A percentile compares a stretch with the other conserved stretches of the same genome.
Conservation (phyloP, 2,797 vertebrate species). For the Cirrhinus molitorella region DNA sequence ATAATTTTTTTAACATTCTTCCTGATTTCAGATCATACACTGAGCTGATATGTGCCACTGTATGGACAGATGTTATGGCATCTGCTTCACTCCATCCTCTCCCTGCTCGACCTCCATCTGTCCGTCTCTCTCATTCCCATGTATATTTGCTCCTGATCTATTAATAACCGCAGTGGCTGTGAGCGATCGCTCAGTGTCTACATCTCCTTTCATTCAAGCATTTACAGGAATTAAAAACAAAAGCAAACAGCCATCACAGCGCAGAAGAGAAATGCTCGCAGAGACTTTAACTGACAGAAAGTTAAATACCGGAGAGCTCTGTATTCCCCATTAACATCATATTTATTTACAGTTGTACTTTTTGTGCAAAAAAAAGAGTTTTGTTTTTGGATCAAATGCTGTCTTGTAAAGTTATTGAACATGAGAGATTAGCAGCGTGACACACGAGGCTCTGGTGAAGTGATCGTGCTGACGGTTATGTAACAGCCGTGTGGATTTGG, state of each 20-base stretch:
- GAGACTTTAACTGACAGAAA: conserved; percentile 16
- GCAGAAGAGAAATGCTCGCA: conserved; percentile 30
- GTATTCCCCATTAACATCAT: background rate
- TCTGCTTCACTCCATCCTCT: background rate
- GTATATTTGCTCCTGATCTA: conserved; percentile 78
- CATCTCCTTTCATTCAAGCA: conserved; percentile 54
- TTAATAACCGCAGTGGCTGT: conserved; percentile 72
- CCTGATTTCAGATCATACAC: background rate
- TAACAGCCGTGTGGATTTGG: conserved; percentile 58
- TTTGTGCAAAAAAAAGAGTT: background rate
- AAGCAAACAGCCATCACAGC: conserved; percentile 51
- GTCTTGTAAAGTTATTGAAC: background rate
- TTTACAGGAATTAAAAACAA: conserved; percentile 56
- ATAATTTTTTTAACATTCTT: background rate
- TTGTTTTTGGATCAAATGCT: background rate
- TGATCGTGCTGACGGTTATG: conserved; percentile 55
- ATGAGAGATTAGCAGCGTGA: background rate
- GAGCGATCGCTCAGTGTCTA: conserved; percentile 43
- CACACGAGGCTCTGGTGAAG: conserved; percentile 57
- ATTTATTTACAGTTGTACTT: conserved; percentile 2
- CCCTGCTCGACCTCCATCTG: conserved; percentile 44
- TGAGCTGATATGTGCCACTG: background rate
- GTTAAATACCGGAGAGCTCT: conserved; percentile 60
- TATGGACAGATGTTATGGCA: background rate
- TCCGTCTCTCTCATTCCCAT: conserved; percentile 64